Evolutionary conservation across 2,888 invertebrate species (phyloP), one percentile per base, ranked within the genome.

Genomic region (Synanthedon myopaeformis): DNA sequence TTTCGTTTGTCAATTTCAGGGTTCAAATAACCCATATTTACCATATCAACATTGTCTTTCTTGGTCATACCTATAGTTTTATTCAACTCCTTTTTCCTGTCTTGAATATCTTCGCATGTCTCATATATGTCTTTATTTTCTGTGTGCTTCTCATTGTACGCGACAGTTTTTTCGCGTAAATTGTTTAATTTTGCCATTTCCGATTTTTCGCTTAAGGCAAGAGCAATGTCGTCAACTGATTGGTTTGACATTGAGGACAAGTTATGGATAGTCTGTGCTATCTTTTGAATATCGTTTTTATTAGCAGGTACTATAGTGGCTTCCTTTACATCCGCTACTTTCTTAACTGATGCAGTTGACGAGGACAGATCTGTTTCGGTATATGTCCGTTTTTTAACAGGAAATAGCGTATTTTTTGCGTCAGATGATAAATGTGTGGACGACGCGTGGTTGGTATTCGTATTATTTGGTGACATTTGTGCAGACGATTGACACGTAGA

Each of bases 361-460:
- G 79, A 53, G 54, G 78, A 14, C 61, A 72, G 61, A 23, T 85
- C 83, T 3, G 77, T 74, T 62, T 91, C 91, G 67, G 84, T 90
- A 60, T 91, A 91, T 42, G 84, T 88, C 48, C 92, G 81, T 67
- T 92, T 92, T 67, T 92, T 92, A 42, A 91, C 91, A 10, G 91
- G 91, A 65, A 90, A 91, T 28, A 89, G 73, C 14, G 88, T 65
- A 49, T 78, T 63, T 68, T 86, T 84, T 6, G 82, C 65, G 51
- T 82, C 78, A 35, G 35, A 35, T 35, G 35, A 10, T 35, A 35
- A 35, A 35, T 35, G 35, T 35, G 35, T 35, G 23, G 74, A 56
- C 42, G 70, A 56, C 35, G 68, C 56, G 54, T 68, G 72, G 14
- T 86, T 59, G 59, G 72, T 72, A 14, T 86, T 59, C 59, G 71